A percentile compares a stretch with the other conserved stretches of the same genome.
Evolutionary conservation across 2,113 vertebrate genomes (phyloP).

Genomic region (Micromys minutus): DNA sequence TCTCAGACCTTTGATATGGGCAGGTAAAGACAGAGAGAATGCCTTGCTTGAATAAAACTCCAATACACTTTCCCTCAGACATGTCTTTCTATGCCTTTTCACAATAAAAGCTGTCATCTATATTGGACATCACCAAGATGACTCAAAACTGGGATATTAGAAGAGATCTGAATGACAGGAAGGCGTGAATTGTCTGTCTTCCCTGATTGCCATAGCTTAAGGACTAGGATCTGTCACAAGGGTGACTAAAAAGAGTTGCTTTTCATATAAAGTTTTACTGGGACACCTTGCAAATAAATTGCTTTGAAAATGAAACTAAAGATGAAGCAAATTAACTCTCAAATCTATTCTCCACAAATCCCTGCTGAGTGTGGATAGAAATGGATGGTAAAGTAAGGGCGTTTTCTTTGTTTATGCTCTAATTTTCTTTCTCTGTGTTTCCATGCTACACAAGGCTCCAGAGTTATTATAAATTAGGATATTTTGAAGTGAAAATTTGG

Average conservation of each 20-base stretch:
- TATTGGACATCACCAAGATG: neutral
- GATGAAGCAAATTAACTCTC: slow-evolving; percentile 51
- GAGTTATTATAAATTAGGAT: neutral
- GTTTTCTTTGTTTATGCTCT: neutral
- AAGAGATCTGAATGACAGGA: neutral
- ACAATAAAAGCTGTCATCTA: slow-evolving; percentile 52
- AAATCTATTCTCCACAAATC: neutral
- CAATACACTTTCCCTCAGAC: neutral
- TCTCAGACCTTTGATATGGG: neutral
- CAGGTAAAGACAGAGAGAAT: neutral
- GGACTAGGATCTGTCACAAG: slow-evolving; percentile 36
- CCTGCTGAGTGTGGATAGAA: neutral
- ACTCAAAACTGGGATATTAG: neutral
- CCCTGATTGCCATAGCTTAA: slow-evolving; percentile 57
- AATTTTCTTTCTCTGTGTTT: neutral
- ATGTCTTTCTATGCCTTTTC: neutral
- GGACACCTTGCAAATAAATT: slow-evolving; percentile 20
- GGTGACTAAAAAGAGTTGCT: slow-evolving; percentile 35
- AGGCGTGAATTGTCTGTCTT: slow-evolving; percentile 43
- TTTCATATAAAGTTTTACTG: slow-evolving; percentile 64
- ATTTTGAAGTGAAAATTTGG: neutral
- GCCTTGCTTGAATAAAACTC: neutral
- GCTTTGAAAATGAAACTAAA: slow-evolving; percentile 48
- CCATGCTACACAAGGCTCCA: neutral
- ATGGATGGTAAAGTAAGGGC: neutral